phyloP scores from a whole-genome alignment of 2,113 vertebrate species.

The Erythrolamprus reginae region DNA sequence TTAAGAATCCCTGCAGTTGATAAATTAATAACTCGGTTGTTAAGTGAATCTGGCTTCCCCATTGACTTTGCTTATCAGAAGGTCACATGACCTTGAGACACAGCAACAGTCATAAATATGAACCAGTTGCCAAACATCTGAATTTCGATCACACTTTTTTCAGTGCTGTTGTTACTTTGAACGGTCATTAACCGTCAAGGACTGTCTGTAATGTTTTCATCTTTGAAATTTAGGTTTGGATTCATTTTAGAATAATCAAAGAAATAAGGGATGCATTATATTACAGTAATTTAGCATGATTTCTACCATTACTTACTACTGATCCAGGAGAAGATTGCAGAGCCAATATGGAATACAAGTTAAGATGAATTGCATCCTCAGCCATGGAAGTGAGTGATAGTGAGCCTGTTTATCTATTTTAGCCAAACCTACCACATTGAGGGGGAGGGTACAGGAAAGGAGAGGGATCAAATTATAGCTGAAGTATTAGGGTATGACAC shows the following conservation, averaged over 20 bases:
- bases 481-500: not conserved
- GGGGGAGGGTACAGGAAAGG: not conserved
- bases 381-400: not conserved
- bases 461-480: not conserved
- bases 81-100: too few species aligned
- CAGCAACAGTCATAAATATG: not conserved
- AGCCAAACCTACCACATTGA: not conserved
- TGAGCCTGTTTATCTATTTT: not conserved
- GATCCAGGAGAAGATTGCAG: not conserved
- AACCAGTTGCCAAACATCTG: not conserved
- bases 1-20: too few species aligned
- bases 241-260: not conserved
- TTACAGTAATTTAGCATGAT: not conserved
- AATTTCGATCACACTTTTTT: not conserved
- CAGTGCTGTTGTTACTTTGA: not conserved
- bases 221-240: not conserved
- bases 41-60: too few species aligned
- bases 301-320: not conserved
- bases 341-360: not conserved
- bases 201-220: not conserved
- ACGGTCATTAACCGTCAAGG: not conserved
- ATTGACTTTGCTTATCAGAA: too few species aligned
- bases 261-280: not conserved
- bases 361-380: not conserved
- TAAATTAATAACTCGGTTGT: too few species aligned